Base-by-base conservation (phyloP, 2,113 vertebrate species). In the Amphilophus citrinellus region DNA sequence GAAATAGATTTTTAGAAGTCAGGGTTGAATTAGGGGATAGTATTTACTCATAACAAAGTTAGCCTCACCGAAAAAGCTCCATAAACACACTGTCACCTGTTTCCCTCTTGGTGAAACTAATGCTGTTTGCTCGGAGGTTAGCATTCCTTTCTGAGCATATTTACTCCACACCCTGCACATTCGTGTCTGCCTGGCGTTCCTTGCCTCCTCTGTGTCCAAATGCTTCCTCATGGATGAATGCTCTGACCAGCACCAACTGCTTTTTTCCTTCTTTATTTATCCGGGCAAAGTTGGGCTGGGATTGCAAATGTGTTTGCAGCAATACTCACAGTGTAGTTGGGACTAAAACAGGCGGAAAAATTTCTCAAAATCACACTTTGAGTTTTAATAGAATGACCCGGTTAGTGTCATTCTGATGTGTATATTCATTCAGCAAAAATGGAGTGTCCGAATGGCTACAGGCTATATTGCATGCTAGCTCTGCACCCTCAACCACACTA, bases 241-340 rank as follows among this genome's bases (percentile, higher is more conserved):
- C 66, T 79, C 50, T 84, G 87, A 91, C 87, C 82, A 65, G 77
- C 77, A 53, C 88, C 92, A 94, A 89, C 94, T 94, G 92, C 75
- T 89, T 86, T 86, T 88, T 87, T 78, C 65, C 53, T 35, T 79
- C 57, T 61, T 89, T 50, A 73, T 89, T 88, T 86, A 65, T 78
- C 79, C 4, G 7, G 73, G 14, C 17, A 85, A 24, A 84, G 13
- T 68, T 80, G 53, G 60, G 65, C 63, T 30, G 30, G 9, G 27
- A 63, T 63, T 77, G 66, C 27, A 60, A 85, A 82, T 77, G 59
- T 81, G 62, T 61, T 87, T 84, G 63, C 80, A 86, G 53, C 56
- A 80, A 62, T 56, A 44, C 18, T 53, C 42, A 75, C 42, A 35
- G 17, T 56, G 50, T 47, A 39, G 42, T 22, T 50, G 37, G 73